Evolutionary conservation across 2,113 vertebrate species (phyloP).

Genomic region (Barnardius zonarius): DNA sequence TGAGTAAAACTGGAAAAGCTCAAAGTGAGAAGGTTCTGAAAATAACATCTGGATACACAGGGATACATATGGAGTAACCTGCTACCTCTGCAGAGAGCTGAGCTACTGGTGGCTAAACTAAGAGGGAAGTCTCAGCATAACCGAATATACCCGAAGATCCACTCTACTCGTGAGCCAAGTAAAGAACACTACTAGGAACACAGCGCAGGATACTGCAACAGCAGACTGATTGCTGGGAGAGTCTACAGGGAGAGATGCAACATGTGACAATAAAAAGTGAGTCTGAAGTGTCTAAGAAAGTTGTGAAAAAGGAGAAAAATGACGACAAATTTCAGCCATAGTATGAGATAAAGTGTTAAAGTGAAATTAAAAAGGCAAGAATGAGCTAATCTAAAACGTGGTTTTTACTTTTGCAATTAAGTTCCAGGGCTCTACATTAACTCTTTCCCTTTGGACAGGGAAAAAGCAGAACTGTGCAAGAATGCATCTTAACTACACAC

Average conservation of each 20-base stretch:
- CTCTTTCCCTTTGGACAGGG: conserved; percentile 76
- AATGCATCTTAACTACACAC: conserved; percentile 75
- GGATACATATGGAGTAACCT: conserved; percentile 31
- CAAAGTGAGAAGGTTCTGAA: conserved; percentile 72
- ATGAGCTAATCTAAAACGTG: conserved; percentile 77
- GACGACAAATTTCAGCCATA: conserved; percentile 79
- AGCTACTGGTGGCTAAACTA: conserved; percentile 24
- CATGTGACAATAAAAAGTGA: conserved; percentile 81
- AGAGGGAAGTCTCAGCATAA: conserved; percentile 64
- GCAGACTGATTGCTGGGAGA: conserved; percentile 67
- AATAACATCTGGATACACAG: conserved; percentile 33
- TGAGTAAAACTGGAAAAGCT: conserved; percentile 67
- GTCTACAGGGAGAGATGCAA: conserved; percentile 79
- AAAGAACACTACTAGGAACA: conserved; percentile 75
- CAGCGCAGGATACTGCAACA: conserved; percentile 70
- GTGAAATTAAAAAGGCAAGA: conserved; percentile 83
- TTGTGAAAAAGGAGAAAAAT: conserved; percentile 79
- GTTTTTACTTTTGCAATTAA: conserved; percentile 70
- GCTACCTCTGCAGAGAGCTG: conserved; percentile 69
- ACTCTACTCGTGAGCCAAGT: conserved; percentile 66
- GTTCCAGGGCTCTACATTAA: conserved; percentile 81
- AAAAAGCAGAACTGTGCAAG: conserved; percentile 79
- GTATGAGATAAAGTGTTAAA: conserved; percentile 79
- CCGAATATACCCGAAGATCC: conserved; percentile 33
- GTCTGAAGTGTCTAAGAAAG: conserved; percentile 79